Evolutionary conservation across 2,113 vertebrate genomes (phyloP).

Genomic region (Pedetes capensis): DNA sequence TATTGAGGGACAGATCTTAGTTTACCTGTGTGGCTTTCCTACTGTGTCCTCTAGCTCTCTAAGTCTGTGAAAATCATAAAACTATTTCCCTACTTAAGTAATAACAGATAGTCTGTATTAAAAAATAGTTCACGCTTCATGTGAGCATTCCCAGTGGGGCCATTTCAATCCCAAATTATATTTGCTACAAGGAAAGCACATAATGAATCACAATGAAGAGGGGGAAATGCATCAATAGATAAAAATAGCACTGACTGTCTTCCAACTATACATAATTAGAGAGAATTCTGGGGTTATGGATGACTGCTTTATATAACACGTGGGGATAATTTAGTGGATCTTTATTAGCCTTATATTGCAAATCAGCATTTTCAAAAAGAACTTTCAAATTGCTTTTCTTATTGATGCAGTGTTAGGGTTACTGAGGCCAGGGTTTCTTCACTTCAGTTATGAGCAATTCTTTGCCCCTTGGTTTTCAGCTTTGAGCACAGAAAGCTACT

Average conservation of each 20-base stretch:
- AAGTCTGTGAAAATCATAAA: slow-evolving; percentile 54
- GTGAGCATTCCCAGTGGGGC: slow-evolving; percentile 55
- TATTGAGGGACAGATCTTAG: not conserved
- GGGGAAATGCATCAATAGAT: not conserved
- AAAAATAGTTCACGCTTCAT: slow-evolving; percentile 64
- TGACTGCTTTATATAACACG: slow-evolving; percentile 11
- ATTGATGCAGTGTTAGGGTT: slow-evolving; percentile 16
- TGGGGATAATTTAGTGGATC: slow-evolving; percentile 14
- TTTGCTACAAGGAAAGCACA: slow-evolving; percentile 67
- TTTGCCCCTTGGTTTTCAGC: slow-evolving; percentile 19
- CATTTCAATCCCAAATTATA: slow-evolving; percentile 69
- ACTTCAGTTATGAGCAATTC: not conserved
- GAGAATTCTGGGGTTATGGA: slow-evolving; percentile 43
- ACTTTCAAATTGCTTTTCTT: slow-evolving; percentile 42
- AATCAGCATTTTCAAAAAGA: not conserved
- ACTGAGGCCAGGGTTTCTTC: not conserved
- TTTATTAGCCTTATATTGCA: slow-evolving; percentile 27
- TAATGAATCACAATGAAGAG: slow-evolving; percentile 64
- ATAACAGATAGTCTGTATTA: slow-evolving; percentile 46
- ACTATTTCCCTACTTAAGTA: slow-evolving; percentile 62
- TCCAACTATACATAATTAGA: slow-evolving; percentile 67
- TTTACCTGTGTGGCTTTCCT: not conserved
- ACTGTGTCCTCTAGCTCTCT: slow-evolving; percentile 26
- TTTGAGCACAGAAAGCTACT: not conserved
- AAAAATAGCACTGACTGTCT: slow-evolving; percentile 61